Percentiles rank a stretch among this genome's conserved stretches.
Conservation (phyloP, 2,888 invertebrate genomes). For the Leptarthrus brevirostris region DNA sequence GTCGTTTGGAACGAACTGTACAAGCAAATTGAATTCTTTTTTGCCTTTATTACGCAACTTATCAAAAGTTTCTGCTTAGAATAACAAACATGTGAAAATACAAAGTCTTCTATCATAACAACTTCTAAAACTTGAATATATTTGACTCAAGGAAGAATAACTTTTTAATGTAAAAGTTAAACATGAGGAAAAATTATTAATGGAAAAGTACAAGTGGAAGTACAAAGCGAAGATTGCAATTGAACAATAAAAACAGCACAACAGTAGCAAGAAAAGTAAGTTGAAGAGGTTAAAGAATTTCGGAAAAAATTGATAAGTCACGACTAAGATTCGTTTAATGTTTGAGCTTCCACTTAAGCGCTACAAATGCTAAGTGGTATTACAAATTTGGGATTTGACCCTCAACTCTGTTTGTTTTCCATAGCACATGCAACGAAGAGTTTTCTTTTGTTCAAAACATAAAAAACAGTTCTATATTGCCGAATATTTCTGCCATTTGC, state of each 20-base stretch:
- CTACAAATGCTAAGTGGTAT: neutral
- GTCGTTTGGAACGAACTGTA: too few species aligned
- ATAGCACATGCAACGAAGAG: neutral
- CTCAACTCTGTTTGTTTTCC: neutral
- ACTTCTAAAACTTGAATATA: too few species aligned
- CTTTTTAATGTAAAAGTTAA: too few species aligned
- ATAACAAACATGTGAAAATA: too few species aligned
- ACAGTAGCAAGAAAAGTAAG: neutral
- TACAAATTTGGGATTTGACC: neutral
- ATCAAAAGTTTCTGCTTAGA: too few species aligned
- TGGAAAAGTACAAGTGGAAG: constrained; percentile 20
- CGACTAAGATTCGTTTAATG: neutral
- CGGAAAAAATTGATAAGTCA: neutral
- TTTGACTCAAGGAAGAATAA: too few species aligned
- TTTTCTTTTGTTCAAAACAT: neutral
- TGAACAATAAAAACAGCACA: neutral
- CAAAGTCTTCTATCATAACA: too few species aligned
- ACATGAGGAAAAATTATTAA: too few species aligned
- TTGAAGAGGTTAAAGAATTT: neutral
- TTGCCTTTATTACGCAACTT: too few species aligned
- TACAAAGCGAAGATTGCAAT: neutral
- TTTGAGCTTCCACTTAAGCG: neutral
- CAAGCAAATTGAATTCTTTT: too few species aligned
- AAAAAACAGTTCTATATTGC: too few species aligned
- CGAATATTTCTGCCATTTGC: too few species aligned